These are phyloP conservation scores for Aporophyla lueneburgensis DNA, from an alignment of 2,888 invertebrate species.

Conservation along the genomic window DNA sequence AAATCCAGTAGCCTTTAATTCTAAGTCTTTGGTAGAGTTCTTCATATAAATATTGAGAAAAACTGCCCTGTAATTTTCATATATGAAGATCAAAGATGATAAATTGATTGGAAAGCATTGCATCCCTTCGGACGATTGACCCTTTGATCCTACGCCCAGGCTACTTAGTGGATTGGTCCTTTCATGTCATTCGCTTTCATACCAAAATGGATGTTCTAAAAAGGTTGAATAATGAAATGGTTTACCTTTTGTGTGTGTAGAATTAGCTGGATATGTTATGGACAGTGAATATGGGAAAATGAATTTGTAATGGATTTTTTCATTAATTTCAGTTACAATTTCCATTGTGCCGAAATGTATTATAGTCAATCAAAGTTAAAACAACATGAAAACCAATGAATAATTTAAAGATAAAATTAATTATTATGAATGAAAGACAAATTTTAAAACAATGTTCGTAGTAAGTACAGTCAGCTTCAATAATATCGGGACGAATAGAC, in stretches of 20 bases:
- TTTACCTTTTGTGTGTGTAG: constrained; percentile 32
- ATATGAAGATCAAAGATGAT: constrained; percentile 82
- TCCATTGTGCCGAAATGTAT: too few relatives aligned
- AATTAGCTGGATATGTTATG: constrained; percentile 35
- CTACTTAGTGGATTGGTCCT: constrained; percentile 87
- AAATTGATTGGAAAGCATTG: constrained; percentile 79
- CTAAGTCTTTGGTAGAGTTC: constrained; percentile 33
- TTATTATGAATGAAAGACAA: too few relatives aligned
- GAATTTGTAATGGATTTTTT: constrained; percentile 15
- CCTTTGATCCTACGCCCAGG: constrained; percentile 78
- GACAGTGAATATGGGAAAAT: not conserved
- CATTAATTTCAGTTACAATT: too few relatives aligned
- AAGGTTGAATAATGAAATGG: constrained; percentile 60
- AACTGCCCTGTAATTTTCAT: constrained; percentile 73
- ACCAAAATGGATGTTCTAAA: constrained; percentile 66
- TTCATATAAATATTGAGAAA: constrained; percentile 46
- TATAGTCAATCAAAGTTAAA: too few relatives aligned
- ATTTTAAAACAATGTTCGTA: too few relatives aligned
- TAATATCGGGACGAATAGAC: too few relatives aligned
- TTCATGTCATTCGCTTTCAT: constrained; percentile 82
- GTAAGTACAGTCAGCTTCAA: too few relatives aligned
- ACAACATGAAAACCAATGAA: too few relatives aligned
- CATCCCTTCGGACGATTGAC: constrained; percentile 82
- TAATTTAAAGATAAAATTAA: too few relatives aligned
- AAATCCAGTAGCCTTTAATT: constrained; percentile 3